A percentile compares a stretch with the other conserved stretches of the same genome.
Conservation (phyloP, 2,113 vertebrate genomes). For the Peromyscus leucopus region DNA sequence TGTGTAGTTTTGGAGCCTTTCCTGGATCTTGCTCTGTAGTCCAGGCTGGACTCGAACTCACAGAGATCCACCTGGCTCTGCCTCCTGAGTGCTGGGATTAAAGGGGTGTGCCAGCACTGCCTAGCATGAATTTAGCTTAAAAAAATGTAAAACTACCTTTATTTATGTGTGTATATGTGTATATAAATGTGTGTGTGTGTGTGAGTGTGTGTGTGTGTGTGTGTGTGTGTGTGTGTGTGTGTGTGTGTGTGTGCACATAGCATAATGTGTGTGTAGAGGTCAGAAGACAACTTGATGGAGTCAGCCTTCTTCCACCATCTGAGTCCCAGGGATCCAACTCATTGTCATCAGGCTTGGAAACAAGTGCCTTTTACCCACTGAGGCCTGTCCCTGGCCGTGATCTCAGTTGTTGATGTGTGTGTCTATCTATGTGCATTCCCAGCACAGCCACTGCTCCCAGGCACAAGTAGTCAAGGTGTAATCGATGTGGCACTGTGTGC, state of each 20-base stretch:
- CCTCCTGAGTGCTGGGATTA: too few species aligned
- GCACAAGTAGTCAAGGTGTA: too few species aligned
- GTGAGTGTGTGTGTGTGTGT: neutral
- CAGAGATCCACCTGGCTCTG: too few species aligned
- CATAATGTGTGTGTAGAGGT: neutral
- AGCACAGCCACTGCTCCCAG: too few species aligned
- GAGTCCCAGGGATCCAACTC: neutral
- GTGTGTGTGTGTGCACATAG: neutral
- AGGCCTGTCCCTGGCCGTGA: neutral
- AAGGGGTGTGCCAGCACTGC: too few species aligned
- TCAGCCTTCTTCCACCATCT: neutral
- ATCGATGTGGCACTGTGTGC: neutral
- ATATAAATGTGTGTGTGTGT: neutral
- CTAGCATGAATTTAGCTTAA: too few species aligned
- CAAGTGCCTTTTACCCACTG: neutral
- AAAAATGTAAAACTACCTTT: neutral
- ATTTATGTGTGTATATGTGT: neutral
- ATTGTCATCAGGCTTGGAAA: neutral
- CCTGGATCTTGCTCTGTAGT: too few species aligned
- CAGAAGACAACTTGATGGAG: neutral
- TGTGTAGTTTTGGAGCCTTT: too few species aligned
- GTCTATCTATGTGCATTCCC: neutral
- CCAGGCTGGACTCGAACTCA: too few species aligned
- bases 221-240: neutral
- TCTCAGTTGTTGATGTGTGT: neutral